These are phyloP conservation scores for Alouatta palliata DNA, from an alignment of 2,113 vertebrate genomes.

Conservation along the genomic window DNA sequence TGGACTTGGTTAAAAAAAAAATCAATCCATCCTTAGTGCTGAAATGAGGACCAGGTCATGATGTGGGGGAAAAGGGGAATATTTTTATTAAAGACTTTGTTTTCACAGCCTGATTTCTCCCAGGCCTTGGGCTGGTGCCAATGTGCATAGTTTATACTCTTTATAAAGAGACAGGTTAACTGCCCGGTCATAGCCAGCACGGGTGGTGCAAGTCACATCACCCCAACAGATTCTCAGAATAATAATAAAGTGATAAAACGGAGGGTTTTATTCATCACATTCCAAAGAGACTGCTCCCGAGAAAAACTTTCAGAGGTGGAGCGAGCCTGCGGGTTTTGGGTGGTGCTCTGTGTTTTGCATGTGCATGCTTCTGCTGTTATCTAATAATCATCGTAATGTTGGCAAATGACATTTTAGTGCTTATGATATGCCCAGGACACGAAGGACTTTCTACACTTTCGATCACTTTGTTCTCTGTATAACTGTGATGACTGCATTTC, in stretches of 20 bases:
- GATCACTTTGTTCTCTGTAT: neutral
- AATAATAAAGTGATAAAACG: conserved; percentile 13
- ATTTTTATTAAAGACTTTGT: conserved; percentile 29
- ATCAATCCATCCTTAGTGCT: neutral
- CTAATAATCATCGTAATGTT: no score
- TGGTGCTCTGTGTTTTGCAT: no score
- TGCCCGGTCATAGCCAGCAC: neutral
- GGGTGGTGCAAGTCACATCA: neutral
- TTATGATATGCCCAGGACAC: neutral
- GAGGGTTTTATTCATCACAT: neutral
- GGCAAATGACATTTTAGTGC: neutral
- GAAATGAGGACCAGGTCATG: conserved; percentile 16
- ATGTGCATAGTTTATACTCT: conserved; percentile 5
- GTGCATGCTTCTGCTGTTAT: neutral
- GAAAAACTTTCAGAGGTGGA: neutral
- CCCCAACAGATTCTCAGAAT: neutral
- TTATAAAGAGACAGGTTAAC: conserved; percentile 46
- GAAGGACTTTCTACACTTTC: neutral
- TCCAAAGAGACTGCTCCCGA: neutral
- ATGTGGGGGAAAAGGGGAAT: neutral
- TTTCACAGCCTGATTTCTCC: conserved; percentile 32
- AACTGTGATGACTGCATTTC: neutral
- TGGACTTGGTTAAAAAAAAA: neutral
- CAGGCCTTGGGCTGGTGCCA: conserved; percentile 35
- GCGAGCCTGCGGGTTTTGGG: neutral